These are phyloP conservation scores for Stomatorhinus walkeri DNA, from an alignment of 2,797 vertebrate species.

Conservation along the genomic window DNA sequence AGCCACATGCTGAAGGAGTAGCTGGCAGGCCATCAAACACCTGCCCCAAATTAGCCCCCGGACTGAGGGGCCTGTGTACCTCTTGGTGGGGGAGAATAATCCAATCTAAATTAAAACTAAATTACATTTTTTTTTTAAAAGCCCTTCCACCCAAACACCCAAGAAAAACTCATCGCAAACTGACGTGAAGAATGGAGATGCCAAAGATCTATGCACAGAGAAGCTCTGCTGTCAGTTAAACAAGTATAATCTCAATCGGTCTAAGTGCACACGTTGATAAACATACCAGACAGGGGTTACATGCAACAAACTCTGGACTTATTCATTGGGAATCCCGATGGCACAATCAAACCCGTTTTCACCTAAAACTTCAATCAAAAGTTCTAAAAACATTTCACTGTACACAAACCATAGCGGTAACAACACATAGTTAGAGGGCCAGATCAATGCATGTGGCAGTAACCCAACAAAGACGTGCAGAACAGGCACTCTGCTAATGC, in stretches of 20 bases:
- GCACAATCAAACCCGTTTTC: neutral
- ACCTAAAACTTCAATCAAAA: neutral
- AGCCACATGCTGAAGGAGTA: neutral
- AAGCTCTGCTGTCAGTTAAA: neutral
- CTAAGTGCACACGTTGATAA: neutral
- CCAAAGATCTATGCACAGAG: neutral
- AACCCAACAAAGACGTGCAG: neutral
- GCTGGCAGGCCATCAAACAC: neutral
- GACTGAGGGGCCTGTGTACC: neutral
- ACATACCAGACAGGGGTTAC: neutral
- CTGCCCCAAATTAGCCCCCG: neutral
- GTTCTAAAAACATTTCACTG: neutral
- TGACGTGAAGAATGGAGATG: neutral
- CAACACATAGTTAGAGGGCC: neutral
- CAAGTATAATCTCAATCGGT: neutral
- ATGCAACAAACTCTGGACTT: neutral
- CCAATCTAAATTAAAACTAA: neutral
- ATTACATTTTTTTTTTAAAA: neutral
- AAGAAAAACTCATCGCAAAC: neutral
- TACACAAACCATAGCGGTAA: neutral
- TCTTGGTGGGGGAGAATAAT: neutral
- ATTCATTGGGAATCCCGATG: neutral
- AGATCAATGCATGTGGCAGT: neutral
- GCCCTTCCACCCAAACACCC: neutral
- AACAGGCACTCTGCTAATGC: neutral